Evolutionary conservation across 2,113 vertebrate species (phyloP), one percentile per base, ranked within the genome.

Genomic region (Epinephelus moara): DNA sequence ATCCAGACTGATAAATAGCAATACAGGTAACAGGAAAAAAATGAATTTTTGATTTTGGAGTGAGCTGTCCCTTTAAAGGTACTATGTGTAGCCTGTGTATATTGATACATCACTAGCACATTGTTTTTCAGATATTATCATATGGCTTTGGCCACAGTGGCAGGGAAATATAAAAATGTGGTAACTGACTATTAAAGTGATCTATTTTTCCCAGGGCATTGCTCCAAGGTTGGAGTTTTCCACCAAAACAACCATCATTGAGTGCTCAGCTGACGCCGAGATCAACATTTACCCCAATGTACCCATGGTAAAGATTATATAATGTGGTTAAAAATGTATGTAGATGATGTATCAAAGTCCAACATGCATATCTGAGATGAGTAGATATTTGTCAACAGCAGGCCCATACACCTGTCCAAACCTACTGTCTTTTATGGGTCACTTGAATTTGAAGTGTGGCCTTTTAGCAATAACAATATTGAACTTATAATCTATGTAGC

Each of bases 171-270:
- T 8, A 57, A 25, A 18, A 59, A 2, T 15, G 40, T 14, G 4
- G 19, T 25, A 9, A 25, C 15, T 3, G 13, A 19, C 30, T 14
- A 13, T 19, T 1, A 33, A 14, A 42, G 5, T 42, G 70, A 50
- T 27, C 33, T 75, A 80, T 61, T 85, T 71, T 87, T 85, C 84
- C 50, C 84, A 97, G 96, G 96, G 95, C 50, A 96, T 96, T 86
- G 93, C 95, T 92, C 96, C 96, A 40, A 95, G 95, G 91, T 79
- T 96, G 85, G 96, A 96, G 62, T 97, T 97, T 89, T 96, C 94
- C 80, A 95, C 95, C 23, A 95, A 93, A 82, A 96, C 96, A 40
- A 95, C 93, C 62, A 96, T 97, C 85, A 92, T 86, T 57, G 95
- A 97, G 84, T 92, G 94, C 55, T 73, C 89, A 66, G 81, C 87